Evolutionary conservation across 2,888 invertebrate species (phyloP).

Genomic region (Ceriagrion tenellum): DNA sequence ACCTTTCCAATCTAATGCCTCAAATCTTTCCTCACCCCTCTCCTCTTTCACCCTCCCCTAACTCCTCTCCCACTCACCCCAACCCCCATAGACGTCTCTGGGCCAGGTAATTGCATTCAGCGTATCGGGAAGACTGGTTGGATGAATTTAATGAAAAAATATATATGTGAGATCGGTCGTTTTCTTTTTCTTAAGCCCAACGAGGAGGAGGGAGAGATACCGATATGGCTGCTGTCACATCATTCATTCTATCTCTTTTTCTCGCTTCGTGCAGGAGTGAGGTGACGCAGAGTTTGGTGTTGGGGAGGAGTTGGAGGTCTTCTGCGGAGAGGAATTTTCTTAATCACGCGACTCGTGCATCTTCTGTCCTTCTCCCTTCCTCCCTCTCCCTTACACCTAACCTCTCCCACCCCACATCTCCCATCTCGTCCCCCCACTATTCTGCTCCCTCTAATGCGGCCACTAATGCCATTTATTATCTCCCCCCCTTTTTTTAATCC

Average conservation of each 20-base stretch:
- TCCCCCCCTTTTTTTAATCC: not conserved
- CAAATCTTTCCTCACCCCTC: not conserved
- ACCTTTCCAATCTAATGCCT: not conserved
- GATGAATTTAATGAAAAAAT: not conserved
- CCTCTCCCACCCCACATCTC: not conserved
- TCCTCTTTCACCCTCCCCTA: not conserved
- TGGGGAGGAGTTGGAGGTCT: not conserved
- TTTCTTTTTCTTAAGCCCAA: not conserved
- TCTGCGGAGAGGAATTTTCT: not conserved
- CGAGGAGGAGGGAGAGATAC: not conserved
- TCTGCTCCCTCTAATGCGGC: not conserved
- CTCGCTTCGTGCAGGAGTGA: not conserved
- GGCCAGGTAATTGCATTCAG: slow-evolving; percentile 41
- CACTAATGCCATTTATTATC: not conserved
- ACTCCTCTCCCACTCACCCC: too few relatives aligned
- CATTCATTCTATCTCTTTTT: not conserved
- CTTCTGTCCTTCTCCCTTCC: not conserved
- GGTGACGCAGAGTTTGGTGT: not conserved
- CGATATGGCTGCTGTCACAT: slow-evolving; percentile 44
- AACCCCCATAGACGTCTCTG: too few relatives aligned
- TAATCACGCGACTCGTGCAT: slow-evolving; percentile 59
- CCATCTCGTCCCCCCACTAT: not conserved
- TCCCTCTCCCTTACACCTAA: not conserved
- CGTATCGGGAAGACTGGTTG: not conserved
- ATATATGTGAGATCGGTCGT: not conserved